Evolutionary conservation across 2,113 vertebrate species (phyloP).

Genomic region (Oceanodroma tethys): DNA sequence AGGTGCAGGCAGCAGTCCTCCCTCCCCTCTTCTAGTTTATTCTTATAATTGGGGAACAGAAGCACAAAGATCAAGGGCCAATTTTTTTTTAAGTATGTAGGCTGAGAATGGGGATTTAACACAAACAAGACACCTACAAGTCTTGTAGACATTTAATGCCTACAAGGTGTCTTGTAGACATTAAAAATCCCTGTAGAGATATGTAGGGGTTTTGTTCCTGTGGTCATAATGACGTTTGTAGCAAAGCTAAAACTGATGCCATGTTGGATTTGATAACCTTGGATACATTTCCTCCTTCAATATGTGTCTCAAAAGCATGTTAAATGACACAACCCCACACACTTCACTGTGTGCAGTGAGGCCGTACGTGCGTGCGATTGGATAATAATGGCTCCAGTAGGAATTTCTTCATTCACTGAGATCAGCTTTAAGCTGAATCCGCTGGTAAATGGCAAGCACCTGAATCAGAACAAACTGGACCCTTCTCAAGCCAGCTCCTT

Average conservation of each 20-base stretch:
- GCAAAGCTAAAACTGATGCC: neutral
- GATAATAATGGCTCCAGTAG: neutral
- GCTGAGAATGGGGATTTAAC: neutral
- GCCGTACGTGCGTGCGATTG: fast-evolving
- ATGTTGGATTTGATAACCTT: neutral
- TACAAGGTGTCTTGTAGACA: neutral
- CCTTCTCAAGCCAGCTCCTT: neutral
- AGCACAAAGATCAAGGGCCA: neutral
- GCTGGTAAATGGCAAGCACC: neutral
- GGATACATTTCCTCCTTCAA: neutral
- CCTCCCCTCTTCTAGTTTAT: neutral
- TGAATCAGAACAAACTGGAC: neutral
- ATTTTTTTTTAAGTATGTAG: neutral
- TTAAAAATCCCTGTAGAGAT: neutral
- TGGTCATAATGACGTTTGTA: neutral
- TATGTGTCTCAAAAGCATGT: neutral
- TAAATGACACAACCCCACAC: neutral
- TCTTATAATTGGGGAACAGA: neutral
- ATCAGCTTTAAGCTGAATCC: neutral
- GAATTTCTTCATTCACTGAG: neutral
- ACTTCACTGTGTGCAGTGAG: neutral
- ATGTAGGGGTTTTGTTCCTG: neutral
- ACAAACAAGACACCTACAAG: neutral
- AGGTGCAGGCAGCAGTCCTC: neutral
- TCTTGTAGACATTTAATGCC: neutral